A percentile compares a stretch with the other conserved stretches of the same genome.
phyloP scores from a whole-genome alignment of 1,140 invertebrate species.

The Zeugodacus cucurbitae region DNA sequence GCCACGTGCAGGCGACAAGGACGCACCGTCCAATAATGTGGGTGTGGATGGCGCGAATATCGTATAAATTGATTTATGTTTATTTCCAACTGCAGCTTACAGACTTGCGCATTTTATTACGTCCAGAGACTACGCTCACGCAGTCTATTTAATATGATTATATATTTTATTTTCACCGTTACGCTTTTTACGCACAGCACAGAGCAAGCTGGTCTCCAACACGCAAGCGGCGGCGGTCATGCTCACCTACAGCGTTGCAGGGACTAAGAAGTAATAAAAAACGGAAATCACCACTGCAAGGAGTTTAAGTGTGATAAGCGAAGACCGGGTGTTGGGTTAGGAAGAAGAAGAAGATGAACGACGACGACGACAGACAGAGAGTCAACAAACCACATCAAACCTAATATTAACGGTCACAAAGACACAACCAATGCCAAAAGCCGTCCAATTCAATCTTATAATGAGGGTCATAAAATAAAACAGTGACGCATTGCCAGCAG shows the following conservation, averaged over 20 bases:
- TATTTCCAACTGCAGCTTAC: neutral
- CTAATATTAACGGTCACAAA: neutral
- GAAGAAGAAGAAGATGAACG: neutral
- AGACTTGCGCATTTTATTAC: neutral
- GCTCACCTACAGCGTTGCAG: neutral
- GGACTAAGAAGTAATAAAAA: neutral
- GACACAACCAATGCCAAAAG: neutral
- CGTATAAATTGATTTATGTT: neutral
- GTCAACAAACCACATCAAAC: slow-evolving; percentile 21
- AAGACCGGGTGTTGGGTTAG: too few species aligned
- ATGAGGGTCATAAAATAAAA: slow-evolving; percentile 14
- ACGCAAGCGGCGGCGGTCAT: neutral
- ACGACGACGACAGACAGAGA: neutral
- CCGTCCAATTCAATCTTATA: slow-evolving; percentile 12
- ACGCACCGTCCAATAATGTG: neutral
- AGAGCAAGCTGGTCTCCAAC: neutral
- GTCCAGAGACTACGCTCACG: neutral
- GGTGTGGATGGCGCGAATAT: neutral
- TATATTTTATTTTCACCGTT: neutral
- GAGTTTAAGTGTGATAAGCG: neutral
- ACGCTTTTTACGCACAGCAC: neutral
- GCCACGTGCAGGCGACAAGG: neutral
- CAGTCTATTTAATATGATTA: neutral
- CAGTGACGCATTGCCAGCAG: neutral
- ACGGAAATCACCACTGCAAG: neutral